Base-by-base conservation (phyloP, 92 coral and sea anemone genomes). In the Palythoa caribaeorum region DNA sequence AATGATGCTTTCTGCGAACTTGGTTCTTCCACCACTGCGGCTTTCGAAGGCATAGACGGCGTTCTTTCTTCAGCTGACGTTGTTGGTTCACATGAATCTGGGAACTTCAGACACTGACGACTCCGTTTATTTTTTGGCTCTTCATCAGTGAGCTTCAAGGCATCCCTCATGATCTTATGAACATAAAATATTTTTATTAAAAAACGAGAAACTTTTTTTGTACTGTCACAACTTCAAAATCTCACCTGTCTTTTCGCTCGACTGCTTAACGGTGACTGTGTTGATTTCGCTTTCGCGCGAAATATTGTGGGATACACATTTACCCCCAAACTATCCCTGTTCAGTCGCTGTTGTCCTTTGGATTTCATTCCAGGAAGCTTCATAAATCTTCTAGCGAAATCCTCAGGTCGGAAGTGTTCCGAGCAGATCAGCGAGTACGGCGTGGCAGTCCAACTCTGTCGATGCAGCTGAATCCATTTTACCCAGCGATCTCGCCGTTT, bases 381-480 rank as follows among this genome's bases (percentile, higher is more conserved):
- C 11, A 68, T 2, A 10, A 68, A 68, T 68, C 35, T 19, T 36
- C 37, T 68, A 2, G 73, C 17, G 20, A 68, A n/a, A 28, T 7
- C 17, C 11, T 19, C 37, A 20, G 37, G 73, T 13, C 39, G 73
- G 20, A 68, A 68, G 37, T 68, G 9, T 37, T n/a, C 37, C 9
- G 35, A 68, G 35, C 35, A 68, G 12, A 19, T 11, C 37, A 68
- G 12, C 35, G 37, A 11, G 37, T 9, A 68, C 20, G 73, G 10
- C 37, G 73, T 68, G 9, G 9, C 37, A 68, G 73, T 68, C 73
- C 73, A 68, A 11, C 37, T 36, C 73, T 28, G 36, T n/a, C 73
- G 73, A 68, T 68, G 73, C 73, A 68, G 73, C 73, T 68, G 73
- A 68, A 68, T 21, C 73, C 73, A 68, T 68, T 68, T 68, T n/a